Base-by-base conservation (phyloP, 1,140 invertebrate genomes). In the Drosophila navojoa region DNA sequence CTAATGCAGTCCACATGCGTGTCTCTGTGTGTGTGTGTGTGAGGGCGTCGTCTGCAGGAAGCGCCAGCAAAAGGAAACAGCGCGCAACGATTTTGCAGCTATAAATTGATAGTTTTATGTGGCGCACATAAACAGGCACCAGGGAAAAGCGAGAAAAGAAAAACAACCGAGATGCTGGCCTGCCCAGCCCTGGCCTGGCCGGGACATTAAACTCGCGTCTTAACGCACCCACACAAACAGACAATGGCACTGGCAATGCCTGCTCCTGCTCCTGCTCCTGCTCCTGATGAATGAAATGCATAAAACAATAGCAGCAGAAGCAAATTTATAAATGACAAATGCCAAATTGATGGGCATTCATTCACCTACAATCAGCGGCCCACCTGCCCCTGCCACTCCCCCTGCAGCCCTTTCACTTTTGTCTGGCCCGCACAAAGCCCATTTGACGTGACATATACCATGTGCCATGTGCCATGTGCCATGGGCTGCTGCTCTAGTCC, bases 81-180 rank as follows among this genome's bases (percentile, higher is more conserved):
- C 80, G 85, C 84, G 85, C 84, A 87, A 87, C 84, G 84, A 82
- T 87, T 89, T 89, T 89, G 85, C 77, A 90, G 84, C 84, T 84
- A 89, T 89, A 89, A 89, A 89, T 89, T 89, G 84, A 89, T 89
- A 90, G 84, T 89, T 89, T 89, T 89, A 90, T 89, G 85, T 89
- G 85, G 73, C 58, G 84, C 79, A 87, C 84, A 87, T 89, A 89
- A 87, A 87, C 84, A 87, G 77, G 63, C 42, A 47, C 47, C 11
- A 54, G 19, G 45, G 29, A 32, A 35, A 15, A 13, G 6, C 42
- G 15, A 42, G 35, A 53, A 53, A 42, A 66, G 32, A 25, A 38
- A 61, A 35, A 38, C 42, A 5, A 55, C 10, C 13, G 42, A 49
- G 71, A 49, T 68, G 40, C 64, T 73, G 55, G 40, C 50, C 63